phyloP scores from a whole-genome alignment of 1,140 invertebrate species.

The Pararge aegeria region DNA sequence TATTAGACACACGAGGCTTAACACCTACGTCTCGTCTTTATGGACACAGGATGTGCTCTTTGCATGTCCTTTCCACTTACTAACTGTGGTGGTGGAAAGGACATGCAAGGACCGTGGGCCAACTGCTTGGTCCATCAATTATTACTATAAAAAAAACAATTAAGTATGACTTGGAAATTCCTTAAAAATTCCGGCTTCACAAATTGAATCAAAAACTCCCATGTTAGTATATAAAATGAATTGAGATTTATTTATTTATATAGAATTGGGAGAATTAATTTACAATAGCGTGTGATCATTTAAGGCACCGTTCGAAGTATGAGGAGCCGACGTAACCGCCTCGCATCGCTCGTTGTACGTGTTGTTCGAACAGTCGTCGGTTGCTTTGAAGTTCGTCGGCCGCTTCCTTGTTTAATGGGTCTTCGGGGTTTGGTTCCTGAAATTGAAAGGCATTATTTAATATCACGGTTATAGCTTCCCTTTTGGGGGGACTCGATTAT shows the following conservation, averaged over 20 bases:
- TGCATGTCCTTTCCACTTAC: no score
- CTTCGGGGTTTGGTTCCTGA: slow-evolving; percentile 98
- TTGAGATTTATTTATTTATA: slow-evolving; percentile 75
- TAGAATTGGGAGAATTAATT: slow-evolving; percentile 60
- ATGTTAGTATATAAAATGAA: slow-evolving; percentile 46
- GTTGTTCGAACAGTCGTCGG: slow-evolving; percentile 96
- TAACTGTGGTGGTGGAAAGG: no score
- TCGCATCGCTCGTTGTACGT: slow-evolving; percentile 97
- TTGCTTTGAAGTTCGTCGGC: slow-evolving; percentile 98
- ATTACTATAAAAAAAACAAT: no score
- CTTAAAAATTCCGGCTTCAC: no score
- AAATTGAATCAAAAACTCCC: background rate
- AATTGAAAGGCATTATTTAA: background rate
- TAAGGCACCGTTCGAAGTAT: slow-evolving; percentile 97
- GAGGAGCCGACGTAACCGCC: slow-evolving; percentile 95
- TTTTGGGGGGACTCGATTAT: no score
- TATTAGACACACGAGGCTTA: no score
- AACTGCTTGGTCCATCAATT: no score
- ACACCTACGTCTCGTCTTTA: no score
- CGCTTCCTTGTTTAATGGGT: slow-evolving; percentile 99
- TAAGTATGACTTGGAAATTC: no score
- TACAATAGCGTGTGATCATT: slow-evolving; percentile 84
- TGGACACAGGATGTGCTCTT: no score
- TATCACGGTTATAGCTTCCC: no score
- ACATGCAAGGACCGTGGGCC: no score